Evolutionary conservation across 1,140 invertebrate species (phyloP), one percentile per base, ranked within the genome.

Genomic region (Tribolium madens): DNA sequence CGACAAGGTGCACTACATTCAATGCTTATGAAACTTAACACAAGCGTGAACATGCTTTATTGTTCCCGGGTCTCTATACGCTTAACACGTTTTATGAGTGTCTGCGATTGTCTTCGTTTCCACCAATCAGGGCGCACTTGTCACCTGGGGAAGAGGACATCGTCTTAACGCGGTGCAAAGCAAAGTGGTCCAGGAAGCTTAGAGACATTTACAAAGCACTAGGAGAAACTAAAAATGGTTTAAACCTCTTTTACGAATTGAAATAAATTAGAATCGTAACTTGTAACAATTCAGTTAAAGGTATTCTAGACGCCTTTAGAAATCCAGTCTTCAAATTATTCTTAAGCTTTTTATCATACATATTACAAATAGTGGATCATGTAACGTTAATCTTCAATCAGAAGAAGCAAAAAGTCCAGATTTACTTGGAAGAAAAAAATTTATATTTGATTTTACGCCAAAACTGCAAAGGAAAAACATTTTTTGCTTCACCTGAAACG

Each of bases 111-210:
- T 88, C 89, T 87, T 90, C 89, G 86, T 88, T 89, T 87, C 87
- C 88, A 86, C 89, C 89, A 87, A 90, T 89, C 85, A 91, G 89
- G 87, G 89, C 89, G 87, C 88, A 89, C 87, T 90, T 91, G 88
- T 91, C 89, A 91, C 89, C 89, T 91, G 88, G 87, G 89, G 87
- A 89, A 84, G 82, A 84, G 83, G 83, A 85, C 80, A 85, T 73
- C 79, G 80, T 81, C 82, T 82, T 82, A 81, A 81, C 71, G 75
- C 71, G 48, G 71, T 73, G 71, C 71, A 73, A 73, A 57, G 13
- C 50, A 52, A 52, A 15, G 4, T 15, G 7, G 36, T 9, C 36
- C 36, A 42, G 36, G 36, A 42, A 10, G 7, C 36, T 9, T 10
- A 42, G 36, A 42, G n/a, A n/a, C 36, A 42, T 10, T 10, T 10